These are phyloP conservation scores for Limonius californicus DNA, from an alignment of 1,140 invertebrate species.

Conservation along the genomic window DNA sequence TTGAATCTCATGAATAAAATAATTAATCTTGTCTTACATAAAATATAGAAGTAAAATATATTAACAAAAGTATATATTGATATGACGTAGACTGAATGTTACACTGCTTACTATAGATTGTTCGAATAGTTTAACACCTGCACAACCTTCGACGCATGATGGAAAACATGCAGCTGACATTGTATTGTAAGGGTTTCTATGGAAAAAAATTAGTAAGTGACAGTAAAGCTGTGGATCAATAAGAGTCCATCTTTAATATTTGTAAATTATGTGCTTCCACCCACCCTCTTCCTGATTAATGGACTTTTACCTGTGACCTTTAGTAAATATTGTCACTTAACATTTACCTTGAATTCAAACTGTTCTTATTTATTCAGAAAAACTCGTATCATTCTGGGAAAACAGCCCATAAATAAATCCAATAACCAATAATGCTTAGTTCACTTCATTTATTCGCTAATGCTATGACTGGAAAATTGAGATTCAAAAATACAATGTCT, in stretches of 20 bases:
- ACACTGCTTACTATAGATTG: not conserved
- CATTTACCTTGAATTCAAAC: not conserved
- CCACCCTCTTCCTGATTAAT: not conserved
- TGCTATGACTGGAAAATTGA: too few species aligned
- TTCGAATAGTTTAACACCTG: not conserved
- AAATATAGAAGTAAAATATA: not conserved
- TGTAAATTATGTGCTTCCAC: not conserved
- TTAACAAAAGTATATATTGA: not conserved
- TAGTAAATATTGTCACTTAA: not conserved
- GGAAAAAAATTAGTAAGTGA: conserved; percentile 9
- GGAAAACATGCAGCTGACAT: not conserved
- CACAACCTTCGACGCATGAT: conserved; percentile 2
- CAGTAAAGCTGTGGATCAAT: not conserved
- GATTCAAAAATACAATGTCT: too few species aligned
- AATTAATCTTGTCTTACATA: too few species aligned
- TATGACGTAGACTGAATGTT: not conserved
- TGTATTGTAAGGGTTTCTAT: conserved; percentile 13
- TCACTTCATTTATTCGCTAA: too few species aligned
- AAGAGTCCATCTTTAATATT: not conserved
- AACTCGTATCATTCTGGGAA: too few species aligned
- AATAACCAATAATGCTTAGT: too few species aligned
- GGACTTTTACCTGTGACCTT: not conserved
- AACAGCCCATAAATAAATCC: too few species aligned
- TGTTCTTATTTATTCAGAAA: not conserved
- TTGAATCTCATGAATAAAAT: too few species aligned